Base-by-base conservation (phyloP, 2,797 vertebrate genomes). In the Telmatherina bonti region DNA sequence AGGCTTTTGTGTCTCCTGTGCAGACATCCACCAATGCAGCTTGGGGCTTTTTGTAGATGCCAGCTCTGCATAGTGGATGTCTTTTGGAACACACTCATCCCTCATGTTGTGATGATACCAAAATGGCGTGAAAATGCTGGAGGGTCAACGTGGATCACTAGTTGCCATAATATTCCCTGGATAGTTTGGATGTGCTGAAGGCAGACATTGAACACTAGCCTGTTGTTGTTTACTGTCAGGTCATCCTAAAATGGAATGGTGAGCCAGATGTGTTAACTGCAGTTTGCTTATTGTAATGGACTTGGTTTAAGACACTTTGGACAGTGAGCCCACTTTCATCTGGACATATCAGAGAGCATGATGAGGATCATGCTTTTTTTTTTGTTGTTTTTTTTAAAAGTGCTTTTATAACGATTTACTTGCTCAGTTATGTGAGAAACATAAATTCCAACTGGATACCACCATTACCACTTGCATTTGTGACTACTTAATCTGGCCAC, bases 1-100 rank as follows among this genome's bases (percentile, higher is more conserved):
- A 8, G 22, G 61, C 43, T 16, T 24, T 52, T 33, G 29, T 47
- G 49, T 54, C 51, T 66, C 51, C 16, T 65, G 33, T 29, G 35
- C 27, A n/a, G 35, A 55, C 36, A 29, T 30, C 22, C 27, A 41
- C 26, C 26, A 22, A 38, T 29, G 35, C 49, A 41, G 62, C 38
- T 47, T 10, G 38, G 58, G 38, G 57, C 36, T 65, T 26, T 26
- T 43, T 67, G 38, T 38, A 27, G 15, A 38, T 16, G 13, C 13
- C 15, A 26, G 22, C 22, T 41, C 27, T 30, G 27, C 45, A 31
- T 30, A 47, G 59, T 31, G 59, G 26, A 62, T 62, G 27, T 31
- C 27, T n/a, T 47, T 31, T 45, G 38, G 53, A 31, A 67, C 1
- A 29, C 22, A 12, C 51, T 51, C 26, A 54, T 30, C 35, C 22